Base-by-base conservation (phyloP, 1,140 invertebrate species). In the Aculops lycopersici region DNA sequence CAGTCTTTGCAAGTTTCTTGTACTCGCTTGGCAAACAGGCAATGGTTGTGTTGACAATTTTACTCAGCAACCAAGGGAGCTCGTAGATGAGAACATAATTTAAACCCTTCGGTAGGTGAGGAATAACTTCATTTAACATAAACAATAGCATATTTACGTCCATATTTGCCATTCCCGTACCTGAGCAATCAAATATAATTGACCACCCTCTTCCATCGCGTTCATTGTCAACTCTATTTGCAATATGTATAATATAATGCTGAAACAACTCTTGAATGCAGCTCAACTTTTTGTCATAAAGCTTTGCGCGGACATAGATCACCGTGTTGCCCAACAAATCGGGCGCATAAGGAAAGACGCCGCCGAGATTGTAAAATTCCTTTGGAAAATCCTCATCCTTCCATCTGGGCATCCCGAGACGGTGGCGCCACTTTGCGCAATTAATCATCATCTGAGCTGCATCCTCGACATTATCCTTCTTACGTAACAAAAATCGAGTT, bases 301-400 rank as follows among this genome's bases (percentile, higher is more conserved):
- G n/a, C 8, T n/a, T 8, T 31, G 24, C 24, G 8, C 39, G 39
- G 5, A 40, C 15, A 16, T 36, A n/a, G 31, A 40, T 24, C 8
- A 40, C 20, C 12, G 15, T 40, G 16, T 40, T 40, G 39, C 39
- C 39, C 8, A 16, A 12, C 19, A 36, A 8, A 19, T 46, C 45
- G 2, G 5, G 4, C 39, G 43, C 45, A 21, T 46, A 46, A 12
- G 21, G n/a, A 36, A 46, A 46, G 2, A 46, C 17, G 4, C 38
- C 45, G 19, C 45, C 45, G 35, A 43, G 37, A 40, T 41, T 21
- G 19, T 44, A 46, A 38, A 46, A 46, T 41, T 46, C 45, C 8
- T 5, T 21, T 2, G 45, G 45, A 43, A 46, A 46, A 16, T 39
- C 14, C 8, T 18, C 21, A 21, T 40, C 38, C 16, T 36, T 31